These are phyloP conservation scores for Calephelis nemesis DNA, from an alignment of 1,140 invertebrate genomes.

Conservation along the genomic window DNA sequence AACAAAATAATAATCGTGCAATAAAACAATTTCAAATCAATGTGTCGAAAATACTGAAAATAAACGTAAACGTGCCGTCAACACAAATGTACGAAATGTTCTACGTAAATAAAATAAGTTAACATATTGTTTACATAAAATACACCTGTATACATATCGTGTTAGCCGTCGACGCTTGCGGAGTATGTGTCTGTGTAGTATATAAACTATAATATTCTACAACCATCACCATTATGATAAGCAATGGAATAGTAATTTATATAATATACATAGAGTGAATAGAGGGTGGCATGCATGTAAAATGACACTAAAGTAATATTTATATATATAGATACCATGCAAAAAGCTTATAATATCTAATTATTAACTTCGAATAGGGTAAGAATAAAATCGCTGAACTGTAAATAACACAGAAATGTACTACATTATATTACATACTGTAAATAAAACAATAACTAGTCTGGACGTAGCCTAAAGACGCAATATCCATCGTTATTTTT, in stretches of 20 bases:
- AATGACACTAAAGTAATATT: not conserved
- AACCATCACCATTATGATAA: constrained; percentile 76
- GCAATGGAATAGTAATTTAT: constrained; percentile 60
- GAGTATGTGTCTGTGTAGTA: not conserved
- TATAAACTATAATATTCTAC: constrained; percentile 37
- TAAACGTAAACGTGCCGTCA: constrained; percentile 32
- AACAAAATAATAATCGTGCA: constrained; percentile 60
- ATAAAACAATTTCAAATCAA: constrained; percentile 33
- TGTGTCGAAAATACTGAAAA: constrained; percentile 5
- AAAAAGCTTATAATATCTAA: not conserved
- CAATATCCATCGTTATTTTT: not conserved
- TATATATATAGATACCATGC: constrained; percentile 22
- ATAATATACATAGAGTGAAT: constrained; percentile 45
- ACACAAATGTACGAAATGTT: constrained; percentile 27
- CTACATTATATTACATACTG: no score
- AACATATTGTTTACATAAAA: constrained; percentile 1
- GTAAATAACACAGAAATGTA: no score
- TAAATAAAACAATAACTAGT: no score
- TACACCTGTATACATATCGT: constrained; percentile 24
- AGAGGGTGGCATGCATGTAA: constrained; percentile 54
- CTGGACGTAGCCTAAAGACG: not conserved
- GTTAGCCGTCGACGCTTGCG: constrained; percentile 3
- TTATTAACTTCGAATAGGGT: no score
- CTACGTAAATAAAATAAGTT: constrained; percentile 13
- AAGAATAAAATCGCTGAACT: no score